Base-by-base conservation (phyloP, 2,113 vertebrate genomes). In the Bubalus kerabau region DNA sequence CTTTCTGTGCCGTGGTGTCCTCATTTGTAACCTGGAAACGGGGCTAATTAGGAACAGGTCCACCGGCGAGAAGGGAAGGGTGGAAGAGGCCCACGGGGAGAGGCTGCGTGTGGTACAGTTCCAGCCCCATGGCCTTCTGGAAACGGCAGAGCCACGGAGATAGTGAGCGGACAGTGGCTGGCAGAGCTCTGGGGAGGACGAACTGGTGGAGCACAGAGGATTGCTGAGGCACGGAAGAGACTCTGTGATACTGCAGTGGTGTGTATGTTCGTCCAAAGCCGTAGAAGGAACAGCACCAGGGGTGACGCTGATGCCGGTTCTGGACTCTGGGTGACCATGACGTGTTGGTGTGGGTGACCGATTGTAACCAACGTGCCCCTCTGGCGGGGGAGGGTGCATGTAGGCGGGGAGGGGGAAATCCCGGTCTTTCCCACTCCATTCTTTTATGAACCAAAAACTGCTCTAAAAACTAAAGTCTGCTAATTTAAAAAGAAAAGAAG, bases 1-100 rank as follows among this genome's bases (percentile, higher is more conserved):
- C 81, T 76, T 43, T 74, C 64, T 48, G 43, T 2, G 16, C 76
- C 1, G 4, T 50, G 43, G 50, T 86, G 83, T 57, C 91, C 87
- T 98, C 95, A 94, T 97, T n/a, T 60, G 96, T 94, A 48, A 95
- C 94, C 94, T 97, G 93, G 50, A 84, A 78, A 80, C 3, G 24
- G 83, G 12, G 21, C 43, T 10, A 32, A 56, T 46, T 84, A 14
- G 7, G 15, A 80, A 57, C 48, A 28, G 54, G 10, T 24, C 62
- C 2, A 6, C 36, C 28, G 23, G 8, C 5, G 17, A 52, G 52
- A 62, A 62, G 36, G 60, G 50, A 64, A n/a, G n/a, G 84, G 12
- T 15, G 28, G 56, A 56, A 83, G 54, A 40, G 13, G n/a, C 50
- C 11, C 0, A 26, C 2, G 16, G 36, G 56, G 54, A 60, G n/a